phyloP scores from a whole-genome alignment of 2,113 vertebrate genomes.

The Apteryx mantelli region DNA sequence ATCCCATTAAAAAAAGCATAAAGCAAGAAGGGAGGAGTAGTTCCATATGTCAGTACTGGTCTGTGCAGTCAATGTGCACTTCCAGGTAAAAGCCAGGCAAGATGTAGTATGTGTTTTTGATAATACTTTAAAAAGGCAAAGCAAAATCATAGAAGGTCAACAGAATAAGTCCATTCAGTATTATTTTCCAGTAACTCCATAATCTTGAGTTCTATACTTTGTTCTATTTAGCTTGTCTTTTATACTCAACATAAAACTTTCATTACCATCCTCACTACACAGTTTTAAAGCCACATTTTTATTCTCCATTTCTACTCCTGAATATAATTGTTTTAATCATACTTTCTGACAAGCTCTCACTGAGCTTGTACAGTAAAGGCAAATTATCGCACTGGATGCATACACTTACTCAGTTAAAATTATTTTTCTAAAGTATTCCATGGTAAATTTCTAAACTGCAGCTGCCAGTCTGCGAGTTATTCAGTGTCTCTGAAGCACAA shows the following conservation, averaged over 20 bases:
- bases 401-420: slow-evolving; percentile 6
- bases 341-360: slow-evolving; percentile 36
- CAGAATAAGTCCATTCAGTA: neutral
- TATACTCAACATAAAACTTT: neutral
- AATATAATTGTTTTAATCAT: slow-evolving; percentile 42
- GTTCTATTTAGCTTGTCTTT: neutral
- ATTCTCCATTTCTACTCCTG: neutral
- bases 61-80: neutral
- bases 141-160: neutral
- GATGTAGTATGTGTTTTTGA: neutral
- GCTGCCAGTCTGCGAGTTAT: neutral
- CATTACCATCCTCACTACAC: slow-evolving; percentile 2
- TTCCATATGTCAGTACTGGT: neutral
- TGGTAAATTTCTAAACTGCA: slow-evolving; percentile 20
- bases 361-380: neutral
- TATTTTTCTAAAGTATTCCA: neutral
- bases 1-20: accelerated
- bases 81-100: neutral
- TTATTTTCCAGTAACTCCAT: neutral
- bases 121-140: neutral
- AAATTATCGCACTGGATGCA: slow-evolving; percentile 17
- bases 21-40: neutral
- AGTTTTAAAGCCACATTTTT: neutral
- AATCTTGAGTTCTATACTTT: neutral
- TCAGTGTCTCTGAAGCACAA: slow-evolving; percentile 6